Base-by-base conservation (phyloP, 2,888 invertebrate species). In the Machimus atricapillus region DNA sequence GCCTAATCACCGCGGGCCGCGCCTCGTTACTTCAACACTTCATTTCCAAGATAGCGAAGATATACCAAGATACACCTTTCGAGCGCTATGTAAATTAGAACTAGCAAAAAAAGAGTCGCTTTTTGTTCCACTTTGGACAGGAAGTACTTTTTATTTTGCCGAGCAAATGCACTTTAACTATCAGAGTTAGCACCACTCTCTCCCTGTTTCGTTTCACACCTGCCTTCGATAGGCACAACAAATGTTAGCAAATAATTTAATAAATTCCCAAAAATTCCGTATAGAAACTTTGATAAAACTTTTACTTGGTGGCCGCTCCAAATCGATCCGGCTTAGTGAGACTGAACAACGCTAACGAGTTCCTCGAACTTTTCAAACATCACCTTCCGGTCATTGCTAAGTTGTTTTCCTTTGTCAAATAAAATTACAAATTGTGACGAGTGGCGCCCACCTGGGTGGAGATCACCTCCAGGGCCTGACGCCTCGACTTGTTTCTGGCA, bases 21-120 rank as follows among this genome's bases (percentile, higher is more conserved):
- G 23, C 52, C 79, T 79, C 52, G 52, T 79, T 79, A 79, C 52
- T 79, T 23, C 79, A 79, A 76, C 37, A 66, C 66, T 66, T 66
- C 9, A 27, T 66, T 66, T 37, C 37, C n/a, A 34, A 76, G 76
- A 37, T 76, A 76, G 27, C 43, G 52, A 46, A 27, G 31, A 79
- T 46, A 79, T 46, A 79, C 52, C 23, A 46, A 27, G n/a, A 79
- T 46, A 79, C 52, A 79, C 31, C 52, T 79, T 79, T 79, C 23
- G 79, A 27, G 52, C 19, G 66, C 27, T 66, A 66, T 66, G 66
- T 66, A 66, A 66, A 66, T 66, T 66, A 27, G 23, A n/a, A 66
- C 23, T 66, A 66, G 66, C 66, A 66, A 66, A 66, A 66, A 40
- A 66, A 66, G 12, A 14, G 46, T 23, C 52, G 14, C n/a, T 43